These are phyloP conservation scores for Listrodromus nycthemerus DNA, from an alignment of 2,888 invertebrate species.

Conservation along the genomic window DNA sequence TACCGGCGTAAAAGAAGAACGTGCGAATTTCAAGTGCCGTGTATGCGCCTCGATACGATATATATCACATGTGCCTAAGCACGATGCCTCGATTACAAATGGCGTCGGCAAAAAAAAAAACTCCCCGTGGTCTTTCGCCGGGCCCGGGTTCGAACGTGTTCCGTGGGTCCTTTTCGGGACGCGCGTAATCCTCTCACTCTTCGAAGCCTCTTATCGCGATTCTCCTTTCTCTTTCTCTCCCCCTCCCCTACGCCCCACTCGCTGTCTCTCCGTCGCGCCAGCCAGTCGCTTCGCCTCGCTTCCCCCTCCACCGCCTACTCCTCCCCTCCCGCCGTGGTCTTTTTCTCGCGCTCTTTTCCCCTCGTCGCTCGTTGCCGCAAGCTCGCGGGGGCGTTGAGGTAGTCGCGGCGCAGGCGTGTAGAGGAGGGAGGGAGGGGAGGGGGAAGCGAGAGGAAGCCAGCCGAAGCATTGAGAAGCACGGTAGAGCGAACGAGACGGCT, in stretches of 20 bases:
- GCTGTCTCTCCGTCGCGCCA: slow-evolving; percentile 45
- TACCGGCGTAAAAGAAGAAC: too few relatives aligned
- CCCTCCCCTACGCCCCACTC: neutral
- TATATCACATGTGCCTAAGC: slow-evolving; percentile 39
- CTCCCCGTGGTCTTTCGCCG: neutral
- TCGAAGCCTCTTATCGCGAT: slow-evolving; percentile 17
- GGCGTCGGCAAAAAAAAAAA: slow-evolving; percentile 61
- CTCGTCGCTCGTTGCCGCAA: slow-evolving; percentile 56
- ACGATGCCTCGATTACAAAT: slow-evolving; percentile 62
- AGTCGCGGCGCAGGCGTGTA: neutral
- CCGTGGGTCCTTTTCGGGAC: slow-evolving; percentile 57
- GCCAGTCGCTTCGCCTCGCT: neutral
- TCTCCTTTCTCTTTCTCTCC: slow-evolving; percentile 12
- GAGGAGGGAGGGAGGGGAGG: neutral
- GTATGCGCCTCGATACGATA: neutral
- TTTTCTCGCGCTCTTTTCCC: slow-evolving; percentile 40
- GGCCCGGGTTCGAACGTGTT: slow-evolving; percentile 11
- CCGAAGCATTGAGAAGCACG: neutral
- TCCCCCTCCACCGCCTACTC: neutral
- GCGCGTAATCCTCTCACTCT: slow-evolving; percentile 32
- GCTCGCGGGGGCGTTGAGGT: slow-evolving; percentile 18
- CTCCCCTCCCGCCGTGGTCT: too few relatives aligned
- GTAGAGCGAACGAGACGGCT: slow-evolving; percentile 46
- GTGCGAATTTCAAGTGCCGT: too few relatives aligned
- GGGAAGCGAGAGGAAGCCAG: neutral